These are phyloP conservation scores for Caenorhabditis auriculariae DNA, from an alignment of 2,888 invertebrate species.

Conservation along the genomic window DNA sequence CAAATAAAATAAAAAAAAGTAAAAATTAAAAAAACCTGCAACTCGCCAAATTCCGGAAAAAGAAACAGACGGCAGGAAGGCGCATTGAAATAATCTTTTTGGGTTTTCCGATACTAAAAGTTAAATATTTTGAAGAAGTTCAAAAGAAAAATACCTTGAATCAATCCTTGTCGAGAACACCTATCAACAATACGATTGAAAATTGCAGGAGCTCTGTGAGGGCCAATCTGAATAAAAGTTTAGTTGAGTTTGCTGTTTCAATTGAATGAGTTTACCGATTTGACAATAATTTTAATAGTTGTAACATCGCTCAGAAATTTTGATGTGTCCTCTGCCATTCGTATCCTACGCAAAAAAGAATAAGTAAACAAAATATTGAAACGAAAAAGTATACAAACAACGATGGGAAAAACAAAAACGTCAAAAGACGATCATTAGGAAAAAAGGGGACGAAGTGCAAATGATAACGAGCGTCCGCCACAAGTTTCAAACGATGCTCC, in stretches of 20 bases:
- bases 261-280: slow-evolving; percentile 12
- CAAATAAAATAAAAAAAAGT: background rate
- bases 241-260: background rate
- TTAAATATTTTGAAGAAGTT: background rate
- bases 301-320: slow-evolving; percentile 32
- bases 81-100: slow-evolving; percentile 46
- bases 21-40: slow-evolving; percentile 41
- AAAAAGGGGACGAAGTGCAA: too few species aligned
- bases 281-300: slow-evolving; percentile 30
- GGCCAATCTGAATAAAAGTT: slow-evolving; percentile 21
- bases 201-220: slow-evolving; percentile 23
- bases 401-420: too few species aligned
- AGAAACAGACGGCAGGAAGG: slow-evolving; percentile 46
- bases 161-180: slow-evolving; percentile 35
- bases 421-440: too few species aligned
- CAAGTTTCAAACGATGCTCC: too few species aligned
- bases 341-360: too few species aligned
- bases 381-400: too few species aligned
- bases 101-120: slow-evolving; percentile 54
- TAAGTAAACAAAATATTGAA: too few species aligned
- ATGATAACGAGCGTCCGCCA: too few species aligned
- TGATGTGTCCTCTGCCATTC: too few species aligned
- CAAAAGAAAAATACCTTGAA: slow-evolving; percentile 20
- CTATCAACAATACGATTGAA: slow-evolving; percentile 46
- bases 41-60: slow-evolving; percentile 49